Percentiles rank a stretch among this genome's conserved stretches.
phyloP scores from a whole-genome alignment of 2,888 invertebrate genomes.

The Caenorhabditis sp. region DNA sequence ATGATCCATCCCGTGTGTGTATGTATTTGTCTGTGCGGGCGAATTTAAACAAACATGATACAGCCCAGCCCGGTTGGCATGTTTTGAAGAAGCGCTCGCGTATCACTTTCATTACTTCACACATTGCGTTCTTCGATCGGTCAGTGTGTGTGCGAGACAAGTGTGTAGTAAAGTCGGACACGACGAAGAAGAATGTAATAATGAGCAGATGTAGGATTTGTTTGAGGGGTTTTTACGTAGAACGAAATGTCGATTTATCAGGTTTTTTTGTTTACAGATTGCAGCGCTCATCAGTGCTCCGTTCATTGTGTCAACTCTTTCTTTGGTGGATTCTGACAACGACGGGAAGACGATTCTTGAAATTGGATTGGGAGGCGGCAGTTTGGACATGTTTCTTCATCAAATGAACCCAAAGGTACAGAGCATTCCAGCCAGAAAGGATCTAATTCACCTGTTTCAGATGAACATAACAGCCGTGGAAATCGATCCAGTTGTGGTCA shows the following conservation, averaged over 20 bases:
- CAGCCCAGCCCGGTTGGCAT: conserved; percentile 18
- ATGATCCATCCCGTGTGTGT: conserved; percentile 21
- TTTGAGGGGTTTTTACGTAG: conserved; percentile 1
- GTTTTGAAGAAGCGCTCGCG: conserved; percentile 27
- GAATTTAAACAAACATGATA: conserved; percentile 44
- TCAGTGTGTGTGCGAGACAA: conserved; percentile 27
- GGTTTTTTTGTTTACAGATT: conserved; percentile 46
- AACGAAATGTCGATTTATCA: not conserved
- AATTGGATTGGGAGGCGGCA: conserved; percentile 75
- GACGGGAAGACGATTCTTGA: conserved; percentile 53
- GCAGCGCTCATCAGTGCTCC: conserved; percentile 60
- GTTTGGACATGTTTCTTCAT: conserved; percentile 74
- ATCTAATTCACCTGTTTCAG: conserved; percentile 46
- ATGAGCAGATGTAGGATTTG: conserved; percentile 14
- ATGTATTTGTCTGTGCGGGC: conserved; percentile 10
- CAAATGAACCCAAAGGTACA: conserved; percentile 62
- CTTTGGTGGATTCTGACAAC: conserved; percentile 48
- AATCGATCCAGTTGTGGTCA: conserved; percentile 66
- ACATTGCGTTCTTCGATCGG: conserved; percentile 27
- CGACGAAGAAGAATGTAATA: conserved; percentile 23
- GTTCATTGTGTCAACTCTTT: conserved; percentile 54
- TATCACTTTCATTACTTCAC: conserved; percentile 50
- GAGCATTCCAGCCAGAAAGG: not conserved
- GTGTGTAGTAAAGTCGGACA: conserved; percentile 25
- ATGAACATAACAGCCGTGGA: conserved; percentile 74